Conservation (phyloP, 2,797 vertebrate species). For the Acrocephalus scirpaceus region DNA sequence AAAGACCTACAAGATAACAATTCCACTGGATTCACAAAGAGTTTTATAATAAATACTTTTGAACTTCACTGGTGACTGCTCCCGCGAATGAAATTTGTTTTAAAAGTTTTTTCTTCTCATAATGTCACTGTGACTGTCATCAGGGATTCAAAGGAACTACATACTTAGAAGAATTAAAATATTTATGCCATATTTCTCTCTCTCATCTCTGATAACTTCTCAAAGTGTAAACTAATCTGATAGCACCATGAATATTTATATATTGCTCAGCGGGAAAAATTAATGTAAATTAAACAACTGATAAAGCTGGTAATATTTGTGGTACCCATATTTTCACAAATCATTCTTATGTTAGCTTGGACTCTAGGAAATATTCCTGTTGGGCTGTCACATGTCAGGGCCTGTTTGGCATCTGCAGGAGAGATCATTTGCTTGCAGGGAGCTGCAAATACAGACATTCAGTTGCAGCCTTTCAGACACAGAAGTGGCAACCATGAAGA, state of each 20-base stretch:
- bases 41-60: background rate
- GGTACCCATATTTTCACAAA: background rate
- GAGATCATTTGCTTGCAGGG: background rate
- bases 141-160: background rate
- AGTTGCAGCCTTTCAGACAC: background rate
- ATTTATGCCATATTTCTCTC: background rate
- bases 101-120: background rate
- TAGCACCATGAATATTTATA: conserved; percentile 42
- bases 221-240: conserved; percentile 2
- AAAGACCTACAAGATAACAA: background rate
- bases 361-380: background rate
- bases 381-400: background rate
- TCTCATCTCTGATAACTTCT: conserved; percentile 20
- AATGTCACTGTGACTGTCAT: background rate
- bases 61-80: background rate
- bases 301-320: background rate
- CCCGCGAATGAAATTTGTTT: background rate
- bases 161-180: conserved; percentile 15
- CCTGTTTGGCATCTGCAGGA: background rate
- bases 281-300: conserved; percentile 31
- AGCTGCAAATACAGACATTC: background rate
- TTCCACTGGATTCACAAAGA: background rate
- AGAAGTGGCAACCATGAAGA: background rate
- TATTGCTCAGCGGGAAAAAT: conserved; percentile 13
- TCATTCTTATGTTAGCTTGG: background rate